Evolutionary conservation across 2,797 vertebrate genomes (phyloP).

Genomic region (Sebastes diaconus): DNA sequence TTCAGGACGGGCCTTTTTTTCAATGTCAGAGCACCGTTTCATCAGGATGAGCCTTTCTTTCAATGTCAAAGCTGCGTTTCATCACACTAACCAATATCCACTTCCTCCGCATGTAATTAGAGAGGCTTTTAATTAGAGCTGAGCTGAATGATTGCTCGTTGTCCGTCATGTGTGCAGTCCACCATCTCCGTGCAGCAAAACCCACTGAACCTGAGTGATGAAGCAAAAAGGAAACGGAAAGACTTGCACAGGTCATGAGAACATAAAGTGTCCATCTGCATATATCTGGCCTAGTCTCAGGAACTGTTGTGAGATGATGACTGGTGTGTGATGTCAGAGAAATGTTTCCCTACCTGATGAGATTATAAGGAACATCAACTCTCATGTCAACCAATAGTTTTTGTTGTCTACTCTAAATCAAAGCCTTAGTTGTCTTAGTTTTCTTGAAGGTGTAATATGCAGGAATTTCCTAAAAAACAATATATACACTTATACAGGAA

Average conservation of each 20-base stretch:
- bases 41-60: slow-evolving; percentile 53
- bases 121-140: slow-evolving; percentile 66
- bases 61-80: slow-evolving; percentile 59
- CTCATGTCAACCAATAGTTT: neutral
- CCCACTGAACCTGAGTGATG: neutral
- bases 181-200: neutral
- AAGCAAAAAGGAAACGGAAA: neutral
- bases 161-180: slow-evolving; percentile 44
- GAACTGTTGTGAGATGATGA: neutral
- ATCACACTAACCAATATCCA: slow-evolving; percentile 50
- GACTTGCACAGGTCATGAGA: neutral
- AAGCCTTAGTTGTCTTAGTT: neutral
- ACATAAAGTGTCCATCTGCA: neutral
- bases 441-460: neutral
- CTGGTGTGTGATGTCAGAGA: neutral
- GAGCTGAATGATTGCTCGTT: slow-evolving; percentile 51
- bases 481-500: neutral
- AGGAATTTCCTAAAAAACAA: neutral
- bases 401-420: neutral
- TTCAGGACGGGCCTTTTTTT: slow-evolving; percentile 54
- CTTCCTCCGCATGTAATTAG: slow-evolving; percentile 61
- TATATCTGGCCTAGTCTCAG: neutral
- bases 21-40: slow-evolving; percentile 52
- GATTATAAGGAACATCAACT: neutral
- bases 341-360: neutral